Evolutionary conservation across 2,888 invertebrate genomes (phyloP).

Genomic region (Arrhopalites spinosus): DNA sequence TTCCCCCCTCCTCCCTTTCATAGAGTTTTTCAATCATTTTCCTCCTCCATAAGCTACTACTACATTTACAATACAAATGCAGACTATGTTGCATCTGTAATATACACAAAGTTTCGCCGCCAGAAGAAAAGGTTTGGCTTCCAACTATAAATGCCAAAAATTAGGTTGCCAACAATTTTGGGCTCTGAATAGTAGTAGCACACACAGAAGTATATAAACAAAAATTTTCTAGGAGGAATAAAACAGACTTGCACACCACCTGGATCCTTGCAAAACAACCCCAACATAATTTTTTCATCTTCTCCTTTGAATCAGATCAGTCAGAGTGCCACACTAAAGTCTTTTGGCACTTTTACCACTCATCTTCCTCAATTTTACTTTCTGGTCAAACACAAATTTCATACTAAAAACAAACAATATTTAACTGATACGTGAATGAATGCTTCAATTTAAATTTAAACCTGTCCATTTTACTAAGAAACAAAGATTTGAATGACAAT

Average conservation of each 20-base stretch:
- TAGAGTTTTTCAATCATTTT: too few relatives aligned
- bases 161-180: background rate
- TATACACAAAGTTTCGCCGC: too few relatives aligned
- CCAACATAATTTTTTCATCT: conserved; percentile 3
- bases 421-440: too few relatives aligned
- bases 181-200: background rate
- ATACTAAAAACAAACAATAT: too few relatives aligned
- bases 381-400: background rate
- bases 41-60: too few relatives aligned
- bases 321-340: conserved; percentile 23
- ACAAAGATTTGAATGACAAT: too few relatives aligned
- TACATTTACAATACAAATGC: too few relatives aligned
- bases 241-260: conserved; percentile 27
- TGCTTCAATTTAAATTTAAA: background rate
- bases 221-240: background rate
- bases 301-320: conserved; percentile 7
- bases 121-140: too few relatives aligned
- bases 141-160: background rate
- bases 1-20: too few relatives aligned
- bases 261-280: conserved; percentile 22
- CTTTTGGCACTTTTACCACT: background rate
- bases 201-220: background rate
- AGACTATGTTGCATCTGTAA: too few relatives aligned
- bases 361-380: background rate
- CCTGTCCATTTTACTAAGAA: background rate